phyloP scores from a whole-genome alignment of 1,140 invertebrate genomes.

The Tribolium castaneum region DNA sequence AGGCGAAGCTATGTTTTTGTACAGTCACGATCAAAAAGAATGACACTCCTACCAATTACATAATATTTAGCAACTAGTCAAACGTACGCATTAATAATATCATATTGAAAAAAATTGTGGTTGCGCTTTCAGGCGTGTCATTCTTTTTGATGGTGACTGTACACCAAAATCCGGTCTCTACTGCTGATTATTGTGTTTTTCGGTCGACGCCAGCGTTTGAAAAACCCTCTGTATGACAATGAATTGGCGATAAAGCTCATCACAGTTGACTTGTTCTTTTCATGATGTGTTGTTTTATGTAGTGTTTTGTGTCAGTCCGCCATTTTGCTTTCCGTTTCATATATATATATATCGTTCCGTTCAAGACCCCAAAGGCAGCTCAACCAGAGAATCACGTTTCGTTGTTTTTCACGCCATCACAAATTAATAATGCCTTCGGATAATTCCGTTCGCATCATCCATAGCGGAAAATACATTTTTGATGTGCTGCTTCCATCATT shows the following conservation, averaged over 20 bases:
- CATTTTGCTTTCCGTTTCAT: conserved; percentile 39
- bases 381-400: conserved; percentile 39
- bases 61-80: too few species aligned
- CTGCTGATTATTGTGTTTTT: too few species aligned
- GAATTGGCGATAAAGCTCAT: conserved; percentile 24
- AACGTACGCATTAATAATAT: too few species aligned
- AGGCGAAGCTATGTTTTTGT: too few species aligned
- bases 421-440: conserved; percentile 40
- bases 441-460: conserved; percentile 33
- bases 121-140: too few species aligned
- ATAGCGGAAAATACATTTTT: conserved; percentile 34
- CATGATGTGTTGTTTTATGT: conserved; percentile 4
- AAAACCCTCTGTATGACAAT: neutral
- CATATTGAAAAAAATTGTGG: too few species aligned
- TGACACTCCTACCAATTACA: too few species aligned
- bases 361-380: conserved; percentile 8
- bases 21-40: too few species aligned
- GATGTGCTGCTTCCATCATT: conserved; percentile 26
- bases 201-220: too few species aligned
- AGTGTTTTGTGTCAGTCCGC: conserved; percentile 8
- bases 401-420: conserved; percentile 42
- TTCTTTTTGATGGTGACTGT: too few species aligned
- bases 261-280: conserved; percentile 27
- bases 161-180: too few species aligned
- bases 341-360: too few species aligned